Conservation (phyloP, 2,797 vertebrate species). For the Eospalax fontanierii region DNA sequence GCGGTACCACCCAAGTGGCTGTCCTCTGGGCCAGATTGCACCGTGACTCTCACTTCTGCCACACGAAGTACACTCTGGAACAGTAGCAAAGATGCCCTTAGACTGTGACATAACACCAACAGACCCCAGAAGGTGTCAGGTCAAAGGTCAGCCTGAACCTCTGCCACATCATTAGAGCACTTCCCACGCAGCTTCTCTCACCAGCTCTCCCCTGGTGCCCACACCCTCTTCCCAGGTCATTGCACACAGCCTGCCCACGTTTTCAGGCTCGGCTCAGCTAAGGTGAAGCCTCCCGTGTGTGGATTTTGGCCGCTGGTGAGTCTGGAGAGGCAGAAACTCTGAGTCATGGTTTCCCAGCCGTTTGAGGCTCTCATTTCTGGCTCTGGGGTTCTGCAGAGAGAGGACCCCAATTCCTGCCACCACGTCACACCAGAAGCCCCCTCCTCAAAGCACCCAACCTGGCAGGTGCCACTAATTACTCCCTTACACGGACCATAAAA, state of each 20-base stretch:
- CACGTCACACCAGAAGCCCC: background rate
- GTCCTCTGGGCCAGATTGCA: background rate
- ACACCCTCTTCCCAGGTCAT: background rate
- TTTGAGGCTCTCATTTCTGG: background rate
- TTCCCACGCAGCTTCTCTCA: background rate
- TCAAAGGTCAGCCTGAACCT: background rate
- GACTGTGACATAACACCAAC: background rate
- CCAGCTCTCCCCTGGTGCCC: too few relatives aligned
- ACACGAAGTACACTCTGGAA: background rate
- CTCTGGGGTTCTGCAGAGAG: background rate
- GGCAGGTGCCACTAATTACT: background rate
- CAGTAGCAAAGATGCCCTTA: background rate
- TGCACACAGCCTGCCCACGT: background rate
- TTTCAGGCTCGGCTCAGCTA: constrained; percentile 55
- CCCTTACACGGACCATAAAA: fast-evolving
- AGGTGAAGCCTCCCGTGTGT: background rate
- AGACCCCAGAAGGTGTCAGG: background rate
- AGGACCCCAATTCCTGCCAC: background rate
- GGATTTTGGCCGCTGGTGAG: constrained; percentile 63
- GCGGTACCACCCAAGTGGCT: background rate
- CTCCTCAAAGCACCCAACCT: background rate
- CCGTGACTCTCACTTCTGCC: background rate
- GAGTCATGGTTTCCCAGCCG: constrained; percentile 25
- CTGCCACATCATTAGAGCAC: background rate
- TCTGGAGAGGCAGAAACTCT: background rate